Evolutionary conservation across 2,113 vertebrate genomes (phyloP).

Genomic region (Holacanthus passer): DNA sequence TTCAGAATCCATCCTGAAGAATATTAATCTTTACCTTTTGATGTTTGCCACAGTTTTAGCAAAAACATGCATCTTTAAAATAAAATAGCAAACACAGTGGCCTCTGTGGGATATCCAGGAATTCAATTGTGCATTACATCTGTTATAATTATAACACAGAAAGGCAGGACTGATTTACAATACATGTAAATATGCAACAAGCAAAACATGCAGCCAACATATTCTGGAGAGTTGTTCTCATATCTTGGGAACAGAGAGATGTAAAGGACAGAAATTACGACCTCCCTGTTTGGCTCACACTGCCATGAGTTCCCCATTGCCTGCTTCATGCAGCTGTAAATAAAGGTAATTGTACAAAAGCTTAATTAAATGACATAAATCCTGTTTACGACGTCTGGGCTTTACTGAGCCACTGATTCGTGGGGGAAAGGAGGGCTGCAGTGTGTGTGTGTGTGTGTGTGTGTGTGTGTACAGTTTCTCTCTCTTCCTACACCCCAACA

Average conservation of each 20-base stretch:
- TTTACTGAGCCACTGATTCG: conserved; percentile 70
- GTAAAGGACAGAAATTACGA: conserved; percentile 72
- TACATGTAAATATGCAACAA: conserved; percentile 44
- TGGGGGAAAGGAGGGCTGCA: conserved; percentile 13
- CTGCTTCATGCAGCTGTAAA: conserved; percentile 78
- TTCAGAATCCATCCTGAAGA: neutral
- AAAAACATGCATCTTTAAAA: neutral
- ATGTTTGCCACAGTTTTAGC: neutral
- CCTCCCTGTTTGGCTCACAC: conserved; percentile 61
- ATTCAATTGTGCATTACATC: neutral
- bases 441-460: conserved; percentile 15
- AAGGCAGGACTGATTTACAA: conserved; percentile 19
- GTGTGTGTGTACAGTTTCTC: conserved; percentile 1
- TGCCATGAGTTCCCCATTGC: conserved; percentile 55
- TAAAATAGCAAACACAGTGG: neutral
- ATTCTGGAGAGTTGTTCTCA: conserved; percentile 47
- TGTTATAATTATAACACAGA: neutral
- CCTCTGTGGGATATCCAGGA: neutral
- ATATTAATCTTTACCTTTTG: neutral
- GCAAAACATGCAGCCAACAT: conserved; percentile 27
- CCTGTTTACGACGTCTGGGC: conserved; percentile 76
- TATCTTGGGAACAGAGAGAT: conserved; percentile 68
- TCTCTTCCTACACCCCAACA: neutral
- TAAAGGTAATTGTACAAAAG: conserved; percentile 84
- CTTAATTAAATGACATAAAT: conserved; percentile 87